A percentile compares a stretch with the other conserved stretches of the same genome.
Conservation (phyloP, 1,140 invertebrate genomes). For the Thaumatotibia leucotreta region DNA sequence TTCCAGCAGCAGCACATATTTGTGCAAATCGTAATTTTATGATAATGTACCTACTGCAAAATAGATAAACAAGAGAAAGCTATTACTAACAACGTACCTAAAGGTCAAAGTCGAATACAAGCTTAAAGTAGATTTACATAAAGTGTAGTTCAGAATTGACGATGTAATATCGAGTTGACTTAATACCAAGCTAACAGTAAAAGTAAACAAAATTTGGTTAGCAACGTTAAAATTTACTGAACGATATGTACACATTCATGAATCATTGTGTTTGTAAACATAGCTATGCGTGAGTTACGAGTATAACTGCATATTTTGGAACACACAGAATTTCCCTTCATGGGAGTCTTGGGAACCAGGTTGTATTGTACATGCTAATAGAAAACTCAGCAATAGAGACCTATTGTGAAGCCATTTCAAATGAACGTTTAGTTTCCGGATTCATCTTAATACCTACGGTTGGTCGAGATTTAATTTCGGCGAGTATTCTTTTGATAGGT, state of each 20-base stretch:
- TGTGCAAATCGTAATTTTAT: not conserved
- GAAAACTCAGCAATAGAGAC: not conserved
- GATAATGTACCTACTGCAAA: not conserved
- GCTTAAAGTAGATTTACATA: not conserved
- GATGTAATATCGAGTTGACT: not conserved
- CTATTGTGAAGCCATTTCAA: not conserved
- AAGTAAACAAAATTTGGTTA: constrained; percentile 1
- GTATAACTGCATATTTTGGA: not conserved
- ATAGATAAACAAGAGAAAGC: not conserved
- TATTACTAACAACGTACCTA: not conserved
- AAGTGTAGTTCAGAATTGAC: not conserved
- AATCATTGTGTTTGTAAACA: constrained; percentile 9
- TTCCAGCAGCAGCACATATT: not conserved
- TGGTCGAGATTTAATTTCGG: too few relatives aligned
- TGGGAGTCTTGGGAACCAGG: not conserved
- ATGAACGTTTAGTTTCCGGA: too few relatives aligned
- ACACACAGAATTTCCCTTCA: not conserved
- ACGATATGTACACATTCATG: not conserved
- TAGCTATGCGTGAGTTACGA: not conserved
- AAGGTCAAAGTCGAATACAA: not conserved
- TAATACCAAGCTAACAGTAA: not conserved
- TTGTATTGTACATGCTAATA: not conserved
- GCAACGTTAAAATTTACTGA: constrained; percentile 1
- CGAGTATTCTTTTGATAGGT: too few relatives aligned
- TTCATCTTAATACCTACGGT: too few relatives aligned